phyloP scores from a whole-genome alignment of 1,140 invertebrate genomes.

The Conus betulinus region DNA sequence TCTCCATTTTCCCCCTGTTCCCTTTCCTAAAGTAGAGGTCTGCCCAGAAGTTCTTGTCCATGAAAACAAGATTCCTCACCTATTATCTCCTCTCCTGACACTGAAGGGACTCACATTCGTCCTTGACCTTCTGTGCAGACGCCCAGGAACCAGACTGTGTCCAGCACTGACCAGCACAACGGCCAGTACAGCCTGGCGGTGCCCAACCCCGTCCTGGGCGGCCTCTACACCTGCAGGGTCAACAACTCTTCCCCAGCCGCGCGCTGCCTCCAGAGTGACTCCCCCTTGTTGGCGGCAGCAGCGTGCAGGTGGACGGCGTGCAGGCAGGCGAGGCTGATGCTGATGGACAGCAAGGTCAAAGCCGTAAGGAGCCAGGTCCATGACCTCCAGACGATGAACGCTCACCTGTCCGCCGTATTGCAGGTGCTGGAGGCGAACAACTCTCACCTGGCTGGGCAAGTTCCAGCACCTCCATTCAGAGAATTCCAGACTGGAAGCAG shows the following conservation, averaged over 20 bases:
- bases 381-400: not conserved
- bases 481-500: not conserved
- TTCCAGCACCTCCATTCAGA: not conserved
- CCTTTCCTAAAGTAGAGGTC: too few species aligned
- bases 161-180: not conserved
- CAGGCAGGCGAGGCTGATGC: not conserved
- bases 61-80: too few species aligned
- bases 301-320: not conserved
- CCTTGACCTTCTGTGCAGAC: slow-evolving; percentile 1
- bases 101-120: too few species aligned
- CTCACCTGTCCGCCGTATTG: not conserved
- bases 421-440: not conserved
- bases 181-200: not conserved
- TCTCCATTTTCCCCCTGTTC: too few species aligned
- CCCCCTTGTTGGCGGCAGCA: not conserved
- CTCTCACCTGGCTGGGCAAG: not conserved
- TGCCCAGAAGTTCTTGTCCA: too few species aligned
- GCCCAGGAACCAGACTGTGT: not conserved
- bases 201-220: not conserved
- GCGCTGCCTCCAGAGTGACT: not conserved
- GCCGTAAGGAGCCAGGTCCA: not conserved
- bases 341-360: not conserved
- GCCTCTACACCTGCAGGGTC: not conserved
- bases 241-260: not conserved
- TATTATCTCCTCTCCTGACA: too few species aligned